A percentile compares a stretch with the other conserved stretches of the same genome.
These are phyloP conservation scores for Metopolophium dirhodum DNA, from an alignment of 1,140 invertebrate species.

Conservation along the genomic window DNA sequence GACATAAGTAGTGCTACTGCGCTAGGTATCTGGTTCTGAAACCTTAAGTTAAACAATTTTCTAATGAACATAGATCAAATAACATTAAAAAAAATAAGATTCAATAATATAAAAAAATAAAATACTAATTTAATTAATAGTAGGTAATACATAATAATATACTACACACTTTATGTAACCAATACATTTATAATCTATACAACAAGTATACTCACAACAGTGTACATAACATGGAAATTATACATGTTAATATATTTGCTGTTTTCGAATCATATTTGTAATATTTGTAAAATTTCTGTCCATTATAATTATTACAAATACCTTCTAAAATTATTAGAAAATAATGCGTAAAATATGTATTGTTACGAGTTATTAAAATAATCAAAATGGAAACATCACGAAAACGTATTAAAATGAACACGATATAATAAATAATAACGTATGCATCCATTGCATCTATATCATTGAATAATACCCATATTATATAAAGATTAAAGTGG, in stretches of 20 bases:
- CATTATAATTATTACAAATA: not conserved
- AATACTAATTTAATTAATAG: no score
- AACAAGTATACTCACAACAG: no score
- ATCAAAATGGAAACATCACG: not conserved
- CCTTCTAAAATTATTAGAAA: no score
- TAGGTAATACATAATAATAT: no score
- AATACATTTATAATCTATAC: no score
- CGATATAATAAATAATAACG: not conserved
- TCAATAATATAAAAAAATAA: not conserved
- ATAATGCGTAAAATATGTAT: not conserved
- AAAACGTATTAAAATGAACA: not conserved
- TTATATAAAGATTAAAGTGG: not conserved
- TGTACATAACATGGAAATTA: no score
- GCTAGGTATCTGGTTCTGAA: not conserved
- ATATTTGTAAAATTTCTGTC: not conserved
- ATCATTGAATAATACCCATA: not conserved
- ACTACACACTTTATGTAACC: no score
- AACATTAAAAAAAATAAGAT: no score
- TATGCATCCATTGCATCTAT: not conserved
- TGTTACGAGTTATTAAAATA: not conserved
- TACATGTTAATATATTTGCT: not conserved
- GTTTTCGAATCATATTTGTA: not conserved
- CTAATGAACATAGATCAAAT: not conserved
- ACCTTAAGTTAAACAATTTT: not conserved
- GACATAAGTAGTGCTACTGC: not conserved